Conservation (phyloP, 2,113 vertebrate genomes). For the Ptyas mucosa region DNA sequence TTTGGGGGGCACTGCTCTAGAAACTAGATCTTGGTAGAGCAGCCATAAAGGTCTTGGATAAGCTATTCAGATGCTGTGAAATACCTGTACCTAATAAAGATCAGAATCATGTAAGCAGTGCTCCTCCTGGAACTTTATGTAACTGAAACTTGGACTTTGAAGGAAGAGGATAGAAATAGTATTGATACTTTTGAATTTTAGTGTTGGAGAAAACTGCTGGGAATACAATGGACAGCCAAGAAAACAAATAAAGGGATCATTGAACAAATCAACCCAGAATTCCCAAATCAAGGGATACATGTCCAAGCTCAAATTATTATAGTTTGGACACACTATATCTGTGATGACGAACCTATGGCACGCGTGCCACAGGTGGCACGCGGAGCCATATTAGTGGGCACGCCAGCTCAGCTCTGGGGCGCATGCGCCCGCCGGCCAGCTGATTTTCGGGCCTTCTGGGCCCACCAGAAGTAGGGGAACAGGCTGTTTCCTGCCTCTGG, state of each 20-base stretch:
- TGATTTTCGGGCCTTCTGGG: too few relatives aligned
- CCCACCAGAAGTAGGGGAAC: too few relatives aligned
- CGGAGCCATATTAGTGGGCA: too few relatives aligned
- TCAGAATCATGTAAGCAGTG: not conserved
- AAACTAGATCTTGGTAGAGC: not conserved
- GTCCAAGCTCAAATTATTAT: not conserved
- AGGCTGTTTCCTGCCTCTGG: too few relatives aligned
- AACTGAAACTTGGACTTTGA: not conserved
- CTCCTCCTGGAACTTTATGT: not conserved
- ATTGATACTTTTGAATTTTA: not conserved
- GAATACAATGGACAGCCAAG: not conserved
- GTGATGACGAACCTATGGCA: too few relatives aligned
- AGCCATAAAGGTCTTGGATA: not conserved
- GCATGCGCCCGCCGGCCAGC: too few relatives aligned
- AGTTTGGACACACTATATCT: not conserved
- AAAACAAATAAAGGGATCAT: not conserved
- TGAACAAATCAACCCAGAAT: not conserved
- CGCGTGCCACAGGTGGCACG: too few relatives aligned
- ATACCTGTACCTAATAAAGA: not conserved
- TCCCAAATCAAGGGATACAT: not conserved
- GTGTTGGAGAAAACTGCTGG: not conserved
- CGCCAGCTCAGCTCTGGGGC: too few relatives aligned
- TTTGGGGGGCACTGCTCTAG: too few relatives aligned
- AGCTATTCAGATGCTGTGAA: not conserved
- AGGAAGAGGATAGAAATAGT: not conserved